A percentile compares a stretch with the other conserved stretches of the same genome.
phyloP scores from a whole-genome alignment of 2,113 vertebrate genomes.

The human (Homo sapiens) region DNA sequence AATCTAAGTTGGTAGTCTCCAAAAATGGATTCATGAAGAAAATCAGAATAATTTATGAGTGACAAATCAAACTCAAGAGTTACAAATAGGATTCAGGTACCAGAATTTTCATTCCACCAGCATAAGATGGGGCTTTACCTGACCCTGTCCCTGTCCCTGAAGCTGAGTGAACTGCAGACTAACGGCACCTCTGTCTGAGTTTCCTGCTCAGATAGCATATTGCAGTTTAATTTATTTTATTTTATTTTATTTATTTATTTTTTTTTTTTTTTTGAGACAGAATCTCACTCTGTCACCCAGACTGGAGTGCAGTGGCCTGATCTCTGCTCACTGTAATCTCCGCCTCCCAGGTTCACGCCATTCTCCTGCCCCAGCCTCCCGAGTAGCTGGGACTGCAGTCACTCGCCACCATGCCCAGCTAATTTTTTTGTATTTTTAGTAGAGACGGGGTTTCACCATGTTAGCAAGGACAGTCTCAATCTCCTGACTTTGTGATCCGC shows the following conservation, averaged over 20 bases:
- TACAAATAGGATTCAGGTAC: background rate
- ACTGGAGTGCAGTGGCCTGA: too few relatives aligned
- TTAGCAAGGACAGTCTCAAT: too few relatives aligned
- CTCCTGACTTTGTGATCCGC: too few relatives aligned
- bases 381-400: too few relatives aligned
- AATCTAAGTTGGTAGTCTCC: background rate
- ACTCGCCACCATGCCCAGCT: too few relatives aligned
- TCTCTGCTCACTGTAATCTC: too few relatives aligned
- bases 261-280: too few relatives aligned
- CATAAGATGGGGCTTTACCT: background rate
- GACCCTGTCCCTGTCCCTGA: background rate
- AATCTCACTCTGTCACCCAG: too few relatives aligned
- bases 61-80: background rate
- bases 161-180: background rate
- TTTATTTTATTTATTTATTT: too few relatives aligned
- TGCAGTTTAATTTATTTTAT: background rate
- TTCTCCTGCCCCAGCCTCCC: too few relatives aligned
- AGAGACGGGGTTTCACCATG: too few relatives aligned
- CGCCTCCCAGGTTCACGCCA: accelerated
- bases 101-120: background rate
- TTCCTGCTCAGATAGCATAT: background rate
- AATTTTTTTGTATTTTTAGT: too few relatives aligned
- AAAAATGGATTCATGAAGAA: background rate
- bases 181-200: background rate
- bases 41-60: background rate